Conservation (phyloP, 2,888 invertebrate genomes). For the Nemotelus pantherinus region DNA sequence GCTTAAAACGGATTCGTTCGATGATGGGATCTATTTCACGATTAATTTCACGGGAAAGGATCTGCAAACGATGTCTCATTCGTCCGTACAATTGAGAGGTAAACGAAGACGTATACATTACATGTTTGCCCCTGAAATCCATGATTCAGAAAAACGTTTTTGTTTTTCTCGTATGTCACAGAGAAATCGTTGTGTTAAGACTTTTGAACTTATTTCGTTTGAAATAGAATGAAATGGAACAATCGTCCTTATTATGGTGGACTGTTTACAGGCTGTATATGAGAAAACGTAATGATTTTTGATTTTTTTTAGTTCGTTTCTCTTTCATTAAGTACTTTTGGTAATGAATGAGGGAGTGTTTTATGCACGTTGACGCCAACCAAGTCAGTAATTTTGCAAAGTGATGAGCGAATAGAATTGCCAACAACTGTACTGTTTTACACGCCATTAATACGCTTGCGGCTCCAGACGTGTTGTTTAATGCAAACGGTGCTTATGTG, state of each 20-base stretch:
- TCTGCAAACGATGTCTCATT: slow-evolving; percentile 29
- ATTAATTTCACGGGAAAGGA: slow-evolving; percentile 9
- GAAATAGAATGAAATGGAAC: no score
- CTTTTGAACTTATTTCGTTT: no score
- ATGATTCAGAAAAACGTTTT: background rate
- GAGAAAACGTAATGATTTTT: no score
- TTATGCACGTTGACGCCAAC: background rate
- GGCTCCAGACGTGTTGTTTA: no score
- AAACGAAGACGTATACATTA: no score
- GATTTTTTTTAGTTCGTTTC: background rate
- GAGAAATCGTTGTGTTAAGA: no score
- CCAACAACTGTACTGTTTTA: background rate
- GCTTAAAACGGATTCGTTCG: slow-evolving; percentile 18
- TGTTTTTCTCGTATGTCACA: slow-evolving; percentile 21
- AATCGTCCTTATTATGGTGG: no score
- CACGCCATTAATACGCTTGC: slow-evolving; percentile 24
- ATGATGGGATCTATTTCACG: slow-evolving; percentile 28
- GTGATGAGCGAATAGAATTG: slow-evolving; percentile 22
- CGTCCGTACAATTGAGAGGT: slow-evolving; percentile 8
- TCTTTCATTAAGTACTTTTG: slow-evolving; percentile 26
- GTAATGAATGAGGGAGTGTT: slow-evolving; percentile 9
- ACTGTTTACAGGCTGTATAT: no score
- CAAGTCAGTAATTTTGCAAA: background rate
- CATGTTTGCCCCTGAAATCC: no score
- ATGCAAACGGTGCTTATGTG: no score